A percentile compares a stretch with the other conserved stretches of the same genome.
Conservation (phyloP, 2,888 invertebrate genomes). For the Metopia argyrocephala region DNA sequence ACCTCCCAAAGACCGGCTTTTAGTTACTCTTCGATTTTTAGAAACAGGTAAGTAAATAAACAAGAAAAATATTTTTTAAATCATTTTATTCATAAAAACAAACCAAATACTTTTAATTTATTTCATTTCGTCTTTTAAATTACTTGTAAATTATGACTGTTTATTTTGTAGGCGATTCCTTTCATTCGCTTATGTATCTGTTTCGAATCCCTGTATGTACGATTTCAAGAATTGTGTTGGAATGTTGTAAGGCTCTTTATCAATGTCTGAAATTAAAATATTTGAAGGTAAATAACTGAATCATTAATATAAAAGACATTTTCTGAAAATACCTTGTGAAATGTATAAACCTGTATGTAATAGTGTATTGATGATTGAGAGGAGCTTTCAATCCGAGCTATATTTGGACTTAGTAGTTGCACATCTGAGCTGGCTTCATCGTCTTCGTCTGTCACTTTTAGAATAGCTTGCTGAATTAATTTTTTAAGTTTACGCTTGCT, state of each 20-base stretch:
- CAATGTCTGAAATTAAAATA: constrained; percentile 18
- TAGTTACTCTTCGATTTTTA: too few relatives aligned
- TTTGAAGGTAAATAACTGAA: constrained; percentile 11
- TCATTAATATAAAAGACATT: constrained; percentile 14
- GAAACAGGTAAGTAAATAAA: too few relatives aligned
- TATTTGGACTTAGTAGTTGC: not conserved
- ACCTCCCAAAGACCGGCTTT: too few relatives aligned
- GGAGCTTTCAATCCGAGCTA: not conserved
- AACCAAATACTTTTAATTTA: too few relatives aligned
- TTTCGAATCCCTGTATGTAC: too few relatives aligned
- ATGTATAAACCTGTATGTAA: constrained; percentile 9
- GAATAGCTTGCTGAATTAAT: constrained; percentile 33
- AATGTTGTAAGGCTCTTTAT: not conserved
- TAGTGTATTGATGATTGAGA: constrained; percentile 6
- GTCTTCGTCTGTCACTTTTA: constrained; percentile 25
- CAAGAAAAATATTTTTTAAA: too few relatives aligned
- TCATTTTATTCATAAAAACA: too few relatives aligned
- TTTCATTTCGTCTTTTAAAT: too few relatives aligned
- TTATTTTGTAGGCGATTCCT: too few relatives aligned
- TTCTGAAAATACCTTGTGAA: constrained; percentile 1
- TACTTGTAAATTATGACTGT: too few relatives aligned
- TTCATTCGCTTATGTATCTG: too few relatives aligned
- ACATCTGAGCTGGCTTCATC: constrained; percentile 19
- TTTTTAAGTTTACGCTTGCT: constrained; percentile 35
- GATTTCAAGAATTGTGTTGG: too few relatives aligned